phyloP scores from a whole-genome alignment of 2,888 invertebrate species.

The Anthrax anthrax region DNA sequence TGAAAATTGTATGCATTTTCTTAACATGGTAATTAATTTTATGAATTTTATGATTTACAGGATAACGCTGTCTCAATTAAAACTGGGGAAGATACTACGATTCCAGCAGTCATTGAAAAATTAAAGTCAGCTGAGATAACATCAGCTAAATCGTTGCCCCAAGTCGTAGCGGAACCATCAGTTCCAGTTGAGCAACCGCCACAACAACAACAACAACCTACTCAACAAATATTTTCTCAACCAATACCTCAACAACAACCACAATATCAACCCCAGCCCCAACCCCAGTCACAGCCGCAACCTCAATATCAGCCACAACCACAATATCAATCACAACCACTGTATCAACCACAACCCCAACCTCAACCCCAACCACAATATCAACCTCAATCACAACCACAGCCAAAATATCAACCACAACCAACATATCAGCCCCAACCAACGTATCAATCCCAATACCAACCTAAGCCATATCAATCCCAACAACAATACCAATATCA shows the following conservation, averaged over 20 bases:
- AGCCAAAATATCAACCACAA: constrained; percentile 13
- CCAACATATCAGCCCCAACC: constrained; percentile 12
- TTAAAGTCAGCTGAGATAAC: no score
- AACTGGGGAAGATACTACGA: no score
- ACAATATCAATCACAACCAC: background rate
- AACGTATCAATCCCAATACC: constrained; percentile 8
- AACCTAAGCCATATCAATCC: constrained; percentile 1
- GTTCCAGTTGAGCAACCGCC: constrained; percentile 1
- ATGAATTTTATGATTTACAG: no score
- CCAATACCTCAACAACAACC: background rate
- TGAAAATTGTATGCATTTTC: no score
- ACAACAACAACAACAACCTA: background rate
- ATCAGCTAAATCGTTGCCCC: background rate
- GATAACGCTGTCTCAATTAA: no score
- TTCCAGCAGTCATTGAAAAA: no score
- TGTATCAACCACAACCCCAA: background rate
- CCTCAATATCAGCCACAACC: background rate
- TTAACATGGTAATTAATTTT: no score
- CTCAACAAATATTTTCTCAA: background rate
- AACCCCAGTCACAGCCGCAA: background rate
- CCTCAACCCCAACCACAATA: background rate
- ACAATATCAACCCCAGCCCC: background rate
- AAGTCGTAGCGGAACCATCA: background rate
- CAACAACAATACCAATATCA: constrained; percentile 9
- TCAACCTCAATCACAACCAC: constrained; percentile 7